Percentiles rank a stretch among this genome's conserved stretches.
Evolutionary conservation across 1,140 invertebrate genomes (phyloP).

Genomic region (Andrena cerasifolii): DNA sequence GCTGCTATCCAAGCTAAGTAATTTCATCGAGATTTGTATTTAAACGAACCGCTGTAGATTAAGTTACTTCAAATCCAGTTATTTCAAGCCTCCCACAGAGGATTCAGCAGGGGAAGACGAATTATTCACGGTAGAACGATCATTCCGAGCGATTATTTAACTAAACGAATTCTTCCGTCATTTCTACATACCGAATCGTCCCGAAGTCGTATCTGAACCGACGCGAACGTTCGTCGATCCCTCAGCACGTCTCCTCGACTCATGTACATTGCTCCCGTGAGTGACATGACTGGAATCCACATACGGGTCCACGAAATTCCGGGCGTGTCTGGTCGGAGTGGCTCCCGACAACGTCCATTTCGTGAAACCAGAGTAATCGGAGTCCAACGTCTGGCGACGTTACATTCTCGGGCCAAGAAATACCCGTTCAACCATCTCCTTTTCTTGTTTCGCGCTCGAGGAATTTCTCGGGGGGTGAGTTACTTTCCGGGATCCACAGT

Average conservation of each 20-base stretch:
- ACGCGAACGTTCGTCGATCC: constrained; percentile 4
- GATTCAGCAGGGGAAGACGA: neutral
- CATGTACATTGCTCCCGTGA: constrained; percentile 56
- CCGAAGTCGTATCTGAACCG: neutral
- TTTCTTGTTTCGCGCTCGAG: constrained; percentile 5
- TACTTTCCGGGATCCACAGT: constrained; percentile 7
- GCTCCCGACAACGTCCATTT: constrained; percentile 44
- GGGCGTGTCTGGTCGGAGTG: constrained; percentile 42
- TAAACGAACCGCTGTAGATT: too few species aligned
- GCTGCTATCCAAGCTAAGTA: neutral
- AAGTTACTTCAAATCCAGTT: too few species aligned
- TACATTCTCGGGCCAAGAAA: constrained; percentile 29
- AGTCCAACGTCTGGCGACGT: constrained; percentile 21
- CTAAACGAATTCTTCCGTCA: neutral
- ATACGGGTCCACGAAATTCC: constrained; percentile 60
- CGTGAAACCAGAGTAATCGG: constrained; percentile 50
- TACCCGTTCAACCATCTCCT: constrained; percentile 13
- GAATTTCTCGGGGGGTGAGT: constrained; percentile 13
- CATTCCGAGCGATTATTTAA: neutral
- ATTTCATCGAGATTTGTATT: too few species aligned
- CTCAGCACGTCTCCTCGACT: constrained; percentile 34
- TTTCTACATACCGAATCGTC: neutral
- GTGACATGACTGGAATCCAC: constrained; percentile 50
- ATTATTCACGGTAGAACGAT: neutral
- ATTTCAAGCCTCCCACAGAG: too few species aligned